phyloP scores from a whole-genome alignment of 2,797 vertebrate species.

The Dermochelys coriacea region DNA sequence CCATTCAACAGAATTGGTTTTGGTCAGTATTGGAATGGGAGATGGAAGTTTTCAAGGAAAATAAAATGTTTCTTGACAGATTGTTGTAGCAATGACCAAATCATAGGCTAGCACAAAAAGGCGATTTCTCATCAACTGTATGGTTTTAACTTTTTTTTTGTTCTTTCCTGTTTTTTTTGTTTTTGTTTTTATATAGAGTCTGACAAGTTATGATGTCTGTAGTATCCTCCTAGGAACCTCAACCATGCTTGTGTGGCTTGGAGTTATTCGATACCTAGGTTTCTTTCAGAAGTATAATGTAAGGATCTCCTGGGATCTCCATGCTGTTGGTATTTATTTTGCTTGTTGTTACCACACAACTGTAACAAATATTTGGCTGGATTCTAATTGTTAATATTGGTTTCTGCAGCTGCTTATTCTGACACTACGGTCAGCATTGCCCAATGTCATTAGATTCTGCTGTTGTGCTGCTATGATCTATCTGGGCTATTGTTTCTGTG shows the following conservation, averaged over 20 bases:
- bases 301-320: constrained; percentile 74
- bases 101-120: not conserved
- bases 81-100: not conserved
- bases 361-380: not conserved
- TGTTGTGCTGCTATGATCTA: constrained; percentile 96
- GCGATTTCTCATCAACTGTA: not conserved
- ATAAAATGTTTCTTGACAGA: not conserved
- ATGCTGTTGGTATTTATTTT: constrained; percentile 61
- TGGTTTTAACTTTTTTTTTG: not conserved
- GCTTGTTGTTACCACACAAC: constrained; percentile 39
- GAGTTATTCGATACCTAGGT: constrained; percentile 93
- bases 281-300: constrained; percentile 97
- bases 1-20: not conserved
- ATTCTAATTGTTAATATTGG: constrained; percentile 52
- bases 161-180: not conserved
- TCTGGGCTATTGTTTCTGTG: constrained; percentile 97
- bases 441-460: constrained; percentile 93
- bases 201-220: constrained; percentile 93
- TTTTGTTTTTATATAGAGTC: constrained; percentile 82
- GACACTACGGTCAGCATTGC: constrained; percentile 91
- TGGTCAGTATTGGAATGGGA: not conserved
- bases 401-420: constrained; percentile 91
- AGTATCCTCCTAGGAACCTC: constrained; percentile 94
- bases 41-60: not conserved
- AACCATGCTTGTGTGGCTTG: constrained; percentile 97